A percentile compares a stretch with the other conserved stretches of the same genome.
phyloP scores from a whole-genome alignment of 2,888 invertebrate genomes.

The Pristionchus arcanus region DNA sequence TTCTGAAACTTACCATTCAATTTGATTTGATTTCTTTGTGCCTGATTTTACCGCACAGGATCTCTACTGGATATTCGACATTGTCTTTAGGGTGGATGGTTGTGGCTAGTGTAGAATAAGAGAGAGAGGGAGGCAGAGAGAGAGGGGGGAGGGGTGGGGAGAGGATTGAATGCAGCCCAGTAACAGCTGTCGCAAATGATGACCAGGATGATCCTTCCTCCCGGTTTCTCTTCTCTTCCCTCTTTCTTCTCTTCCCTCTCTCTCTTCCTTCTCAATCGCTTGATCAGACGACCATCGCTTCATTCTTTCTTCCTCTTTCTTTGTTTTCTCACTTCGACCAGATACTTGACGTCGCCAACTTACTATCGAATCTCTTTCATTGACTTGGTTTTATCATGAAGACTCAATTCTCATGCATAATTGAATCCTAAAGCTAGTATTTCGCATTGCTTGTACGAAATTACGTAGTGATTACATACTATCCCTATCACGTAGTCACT shows the following conservation, averaged over 20 bases:
- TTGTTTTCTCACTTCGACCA: background rate
- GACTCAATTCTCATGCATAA: background rate
- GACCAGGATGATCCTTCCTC: constrained; percentile 36
- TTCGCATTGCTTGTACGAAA: too few species aligned
- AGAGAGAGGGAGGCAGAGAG: constrained; percentile 32
- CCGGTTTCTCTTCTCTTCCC: background rate
- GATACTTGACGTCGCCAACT: background rate
- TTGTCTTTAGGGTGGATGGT: background rate
- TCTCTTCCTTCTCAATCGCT: background rate
- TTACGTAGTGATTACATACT: too few species aligned
- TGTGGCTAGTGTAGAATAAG: background rate
- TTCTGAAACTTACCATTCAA: too few species aligned
- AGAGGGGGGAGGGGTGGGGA: background rate
- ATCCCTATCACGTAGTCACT: background rate
- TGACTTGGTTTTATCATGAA: background rate
- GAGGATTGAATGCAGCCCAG: background rate
- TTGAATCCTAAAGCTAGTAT: too few species aligned
- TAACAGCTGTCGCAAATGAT: constrained; percentile 2
- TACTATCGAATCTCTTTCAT: background rate
- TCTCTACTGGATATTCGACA: too few species aligned
- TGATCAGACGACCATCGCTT: constrained; percentile 43
- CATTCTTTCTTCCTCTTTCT: constrained; percentile 42
- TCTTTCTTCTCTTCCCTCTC: background rate
- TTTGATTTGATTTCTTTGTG: too few species aligned
- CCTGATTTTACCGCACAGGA: too few species aligned